Evolutionary conservation across 2,888 invertebrate genomes (phyloP).

Genomic region (Oconnorella tubifera): DNA sequence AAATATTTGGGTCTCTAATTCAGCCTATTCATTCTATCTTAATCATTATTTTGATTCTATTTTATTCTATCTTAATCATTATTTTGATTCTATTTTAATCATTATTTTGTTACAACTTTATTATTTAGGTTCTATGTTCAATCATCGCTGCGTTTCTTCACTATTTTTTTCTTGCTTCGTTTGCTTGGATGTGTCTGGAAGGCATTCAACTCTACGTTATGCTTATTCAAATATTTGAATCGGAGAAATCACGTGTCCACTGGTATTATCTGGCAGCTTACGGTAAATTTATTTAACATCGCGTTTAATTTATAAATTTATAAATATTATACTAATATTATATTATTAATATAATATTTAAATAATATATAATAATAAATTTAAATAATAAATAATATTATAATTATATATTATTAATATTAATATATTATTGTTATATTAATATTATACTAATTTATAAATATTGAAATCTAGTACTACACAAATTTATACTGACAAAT

Average conservation of each 20-base stretch:
- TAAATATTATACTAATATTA: neutral
- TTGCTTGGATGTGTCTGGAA: slow-evolving; percentile 95
- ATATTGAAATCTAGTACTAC: too few relatives aligned
- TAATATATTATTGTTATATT: neutral
- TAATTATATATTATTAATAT: neutral
- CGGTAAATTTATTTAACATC: slow-evolving; percentile 62
- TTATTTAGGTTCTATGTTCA: slow-evolving; percentile 65
- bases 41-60: too few relatives aligned
- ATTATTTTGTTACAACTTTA: neutral
- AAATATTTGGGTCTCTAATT: too few relatives aligned
- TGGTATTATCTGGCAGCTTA: slow-evolving; percentile 90
- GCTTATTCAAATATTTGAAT: slow-evolving; percentile 88
- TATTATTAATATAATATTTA: neutral
- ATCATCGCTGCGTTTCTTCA: slow-evolving; percentile 78
- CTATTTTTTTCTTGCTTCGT: slow-evolving; percentile 80
- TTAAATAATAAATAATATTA: neutral
- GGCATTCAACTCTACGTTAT: slow-evolving; percentile 93
- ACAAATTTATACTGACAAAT: too few relatives aligned
- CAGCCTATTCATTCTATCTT: too few relatives aligned
- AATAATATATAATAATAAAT: neutral
- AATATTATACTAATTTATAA: neutral
- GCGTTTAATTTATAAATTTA: slow-evolving; percentile 63
- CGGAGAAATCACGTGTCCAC: slow-evolving; percentile 79
- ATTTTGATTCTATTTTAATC: neutral
- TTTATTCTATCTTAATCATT: too few relatives aligned